A percentile compares a stretch with the other conserved stretches of the same genome.
Evolutionary conservation across 2,888 invertebrate genomes (phyloP).

Genomic region (Adelognathus sp.): DNA sequence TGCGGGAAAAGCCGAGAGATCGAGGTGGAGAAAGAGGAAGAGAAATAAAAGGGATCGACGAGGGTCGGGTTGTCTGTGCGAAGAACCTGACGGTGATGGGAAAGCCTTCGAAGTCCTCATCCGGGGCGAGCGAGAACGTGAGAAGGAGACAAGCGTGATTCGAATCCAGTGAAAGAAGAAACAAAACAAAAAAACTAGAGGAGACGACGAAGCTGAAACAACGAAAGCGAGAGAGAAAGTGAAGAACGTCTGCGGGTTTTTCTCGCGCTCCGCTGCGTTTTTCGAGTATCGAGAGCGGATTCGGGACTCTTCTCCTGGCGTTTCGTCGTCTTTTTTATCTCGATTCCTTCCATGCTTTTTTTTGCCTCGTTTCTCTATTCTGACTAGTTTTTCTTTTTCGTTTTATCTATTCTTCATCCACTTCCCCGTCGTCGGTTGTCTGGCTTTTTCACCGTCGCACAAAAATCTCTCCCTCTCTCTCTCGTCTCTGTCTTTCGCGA

Average conservation of each 20-base stretch:
- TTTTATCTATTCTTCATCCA: conserved; percentile 25
- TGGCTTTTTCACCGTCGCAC: background rate
- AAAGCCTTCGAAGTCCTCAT: background rate
- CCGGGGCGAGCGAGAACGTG: conserved; percentile 36
- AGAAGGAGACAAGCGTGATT: conserved; percentile 71
- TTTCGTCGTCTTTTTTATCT: conserved; percentile 21
- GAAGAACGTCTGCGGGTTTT: conserved; percentile 55
- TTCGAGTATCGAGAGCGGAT: conserved; percentile 55
- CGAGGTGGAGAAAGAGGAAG: conserved; percentile 16
- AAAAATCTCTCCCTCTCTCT: background rate
- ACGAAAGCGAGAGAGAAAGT: conserved; percentile 18
- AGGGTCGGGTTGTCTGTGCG: conserved; percentile 42
- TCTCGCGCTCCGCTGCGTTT: conserved; percentile 46
- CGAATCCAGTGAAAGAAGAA: conserved; percentile 67
- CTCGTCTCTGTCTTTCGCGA: background rate
- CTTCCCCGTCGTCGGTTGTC: conserved; percentile 5
- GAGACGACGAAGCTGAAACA: conserved; percentile 12
- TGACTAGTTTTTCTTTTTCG: background rate
- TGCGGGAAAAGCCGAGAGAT: conserved; percentile 50
- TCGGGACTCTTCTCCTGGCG: conserved; percentile 49
- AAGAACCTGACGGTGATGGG: conserved; percentile 52
- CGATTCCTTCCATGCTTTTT: background rate
- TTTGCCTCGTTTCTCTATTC: conserved; percentile 13
- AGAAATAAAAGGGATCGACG: conserved; percentile 20
- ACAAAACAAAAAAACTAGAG: conserved; percentile 46